Base-by-base conservation (phyloP, 1,140 invertebrate genomes). In the Tetraneura akinire region DNA sequence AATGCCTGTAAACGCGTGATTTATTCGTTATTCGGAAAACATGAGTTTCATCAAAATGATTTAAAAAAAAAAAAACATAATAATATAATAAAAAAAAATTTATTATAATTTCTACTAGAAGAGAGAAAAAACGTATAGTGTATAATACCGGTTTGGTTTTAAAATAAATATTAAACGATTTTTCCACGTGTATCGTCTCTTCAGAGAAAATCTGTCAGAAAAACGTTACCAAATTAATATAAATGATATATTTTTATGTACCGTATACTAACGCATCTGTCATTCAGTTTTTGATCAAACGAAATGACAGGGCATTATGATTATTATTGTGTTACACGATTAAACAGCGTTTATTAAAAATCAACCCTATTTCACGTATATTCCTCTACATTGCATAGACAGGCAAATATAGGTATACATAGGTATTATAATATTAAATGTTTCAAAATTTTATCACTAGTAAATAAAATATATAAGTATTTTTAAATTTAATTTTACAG, bases 121-220 rank as follows among this genome's bases (percentile, higher is more conserved):
- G 32, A 74, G 55, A 74, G 57, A 71, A 18, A 62, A 62, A 32
- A 62, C n/a, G 23, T 3, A 4, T 37, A 37, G 3, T 37, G 8
- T 37, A 4, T 37, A 37, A 57, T n/a, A 76, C 73, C 73, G 73
- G 73, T 76, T 68, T 23, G 32, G 16, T 55, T 74, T n/a, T 37
- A 29, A 74, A 74, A 55, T 74, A 74, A 74, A 74, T 37, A 37
- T 74, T 74, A 55, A 57, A 57, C 71, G 53, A 29, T 76, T 76
- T 51, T 57, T 57, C 57, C 42, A n/a, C 73, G 32, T n/a, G n/a
- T n/a, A n/a, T n/a, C 32, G 26, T 42, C 29, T 37, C 18, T 21
- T 76, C n/a, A 45, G 57, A 76, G 29, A 23, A 37, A 57, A 57
- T 57, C 53, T 57, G 73, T 55, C 71, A 68, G 64, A 68, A 68